These are phyloP conservation scores for Orientallactaga bullata DNA, from an alignment of 2,113 vertebrate genomes.

Conservation along the genomic window DNA sequence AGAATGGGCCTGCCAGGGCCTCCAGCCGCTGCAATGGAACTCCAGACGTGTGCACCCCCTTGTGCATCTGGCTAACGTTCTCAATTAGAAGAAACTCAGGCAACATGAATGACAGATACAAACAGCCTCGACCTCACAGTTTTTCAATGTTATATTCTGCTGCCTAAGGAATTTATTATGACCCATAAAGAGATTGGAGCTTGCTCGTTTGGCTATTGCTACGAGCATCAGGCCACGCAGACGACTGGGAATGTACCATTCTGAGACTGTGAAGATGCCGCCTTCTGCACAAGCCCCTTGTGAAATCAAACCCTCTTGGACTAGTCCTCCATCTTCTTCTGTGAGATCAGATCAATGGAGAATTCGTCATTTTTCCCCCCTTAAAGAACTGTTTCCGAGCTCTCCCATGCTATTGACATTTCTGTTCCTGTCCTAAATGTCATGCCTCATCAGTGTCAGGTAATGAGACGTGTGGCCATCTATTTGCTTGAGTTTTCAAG, in stretches of 20 bases:
- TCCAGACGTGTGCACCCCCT: too few relatives aligned
- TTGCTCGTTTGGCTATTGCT: neutral
- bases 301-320: conserved; percentile 10
- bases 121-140: neutral
- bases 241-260: neutral
- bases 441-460: conserved; percentile 56
- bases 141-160: neutral
- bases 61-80: neutral
- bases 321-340: conserved; percentile 45
- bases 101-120: neutral
- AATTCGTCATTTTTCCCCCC: conserved; percentile 34
- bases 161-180: neutral
- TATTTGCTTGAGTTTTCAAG: conserved; percentile 67
- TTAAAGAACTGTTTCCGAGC: conserved; percentile 48
- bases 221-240: neutral
- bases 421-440: conserved; percentile 57
- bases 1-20: too few relatives aligned
- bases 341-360: conserved; percentile 54
- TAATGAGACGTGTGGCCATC: conserved; percentile 57
- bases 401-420: conserved; percentile 43
- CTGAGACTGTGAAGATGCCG: neutral
- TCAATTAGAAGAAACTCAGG: conserved; percentile 9
- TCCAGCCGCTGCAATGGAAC: too few relatives aligned
- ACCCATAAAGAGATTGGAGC: neutral
- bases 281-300: neutral